Conservation (phyloP, 1,140 invertebrate genomes). For the Armadillidium nasatum region DNA sequence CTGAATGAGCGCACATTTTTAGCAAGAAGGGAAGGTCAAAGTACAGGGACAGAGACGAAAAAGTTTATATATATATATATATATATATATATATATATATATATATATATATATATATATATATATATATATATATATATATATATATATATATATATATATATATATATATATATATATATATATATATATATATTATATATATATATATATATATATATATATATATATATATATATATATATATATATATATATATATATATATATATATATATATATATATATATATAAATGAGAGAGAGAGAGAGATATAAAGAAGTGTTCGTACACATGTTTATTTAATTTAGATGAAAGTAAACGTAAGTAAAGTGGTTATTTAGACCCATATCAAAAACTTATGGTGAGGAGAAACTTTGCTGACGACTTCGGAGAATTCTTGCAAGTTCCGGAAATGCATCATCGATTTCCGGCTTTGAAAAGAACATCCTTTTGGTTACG, state of each 20-base stretch:
- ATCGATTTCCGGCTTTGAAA: background rate
- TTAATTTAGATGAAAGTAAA: too few relatives aligned
- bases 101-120: constrained; percentile 4
- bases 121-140: background rate
- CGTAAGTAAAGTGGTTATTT: too few relatives aligned
- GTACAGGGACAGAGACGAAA: too few relatives aligned
- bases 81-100: constrained; percentile 15
- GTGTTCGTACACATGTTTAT: too few relatives aligned
- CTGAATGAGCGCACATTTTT: too few relatives aligned
- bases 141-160: background rate
- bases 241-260: too few relatives aligned
- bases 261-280: background rate
- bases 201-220: constrained; percentile 4
- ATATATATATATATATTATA: background rate
- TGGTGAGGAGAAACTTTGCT: background rate
- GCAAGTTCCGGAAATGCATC: background rate
- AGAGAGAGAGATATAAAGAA: too few relatives aligned
- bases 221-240: constrained; percentile 15
- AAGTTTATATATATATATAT: constrained; percentile 9
- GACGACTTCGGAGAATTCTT: background rate
- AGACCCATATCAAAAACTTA: background rate
- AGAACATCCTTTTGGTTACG: background rate
- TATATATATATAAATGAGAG: too few relatives aligned
- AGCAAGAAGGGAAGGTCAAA: too few relatives aligned
- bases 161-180: background rate